Evolutionary conservation across 1,140 invertebrate genomes (phyloP).

Genomic region (Zaprionus ornatus): DNA sequence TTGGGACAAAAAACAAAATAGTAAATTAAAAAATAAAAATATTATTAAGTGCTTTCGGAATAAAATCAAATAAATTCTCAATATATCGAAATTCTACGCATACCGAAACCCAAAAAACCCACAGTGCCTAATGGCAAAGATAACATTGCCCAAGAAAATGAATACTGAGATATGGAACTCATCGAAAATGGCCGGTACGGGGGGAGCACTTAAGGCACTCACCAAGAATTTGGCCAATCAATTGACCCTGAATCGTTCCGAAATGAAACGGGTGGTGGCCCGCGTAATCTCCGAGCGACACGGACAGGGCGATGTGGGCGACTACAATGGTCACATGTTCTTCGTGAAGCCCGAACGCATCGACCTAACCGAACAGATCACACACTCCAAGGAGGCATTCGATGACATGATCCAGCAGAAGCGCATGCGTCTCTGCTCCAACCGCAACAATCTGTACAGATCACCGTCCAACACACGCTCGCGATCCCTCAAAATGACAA

Average conservation of each 20-base stretch:
- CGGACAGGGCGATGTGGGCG: slow-evolving; percentile 49
- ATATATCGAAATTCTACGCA: slow-evolving; percentile 4
- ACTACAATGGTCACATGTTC: slow-evolving; percentile 66
- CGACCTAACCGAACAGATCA: slow-evolving; percentile 50
- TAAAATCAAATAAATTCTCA: background rate
- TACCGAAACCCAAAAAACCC: background rate
- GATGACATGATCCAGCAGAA: slow-evolving; percentile 55
- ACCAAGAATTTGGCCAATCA: slow-evolving; percentile 63
- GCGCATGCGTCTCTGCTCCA: background rate
- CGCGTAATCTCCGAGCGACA: slow-evolving; percentile 65
- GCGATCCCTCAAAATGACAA: slow-evolving; percentile 15
- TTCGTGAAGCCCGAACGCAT: slow-evolving; percentile 59
- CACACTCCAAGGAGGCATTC: slow-evolving; percentile 65
- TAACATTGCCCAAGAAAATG: background rate
- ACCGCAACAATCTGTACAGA: background rate
- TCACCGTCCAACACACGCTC: background rate
- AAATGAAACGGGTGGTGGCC: slow-evolving; percentile 67
- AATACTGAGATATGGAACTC: slow-evolving; percentile 55
- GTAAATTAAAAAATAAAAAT: background rate
- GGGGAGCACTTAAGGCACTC: slow-evolving; percentile 59
- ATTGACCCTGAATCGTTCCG: slow-evolving; percentile 36
- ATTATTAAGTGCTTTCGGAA: slow-evolving; percentile 9
- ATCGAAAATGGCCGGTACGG: slow-evolving; percentile 49
- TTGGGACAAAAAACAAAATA: slow-evolving; percentile 6
- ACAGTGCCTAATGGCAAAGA: slow-evolving; percentile 14